A percentile compares a stretch with the other conserved stretches of the same genome.
These are phyloP conservation scores for Lasaia peninsularis DNA, from an alignment of 1,140 invertebrate species.

Conservation along the genomic window DNA sequence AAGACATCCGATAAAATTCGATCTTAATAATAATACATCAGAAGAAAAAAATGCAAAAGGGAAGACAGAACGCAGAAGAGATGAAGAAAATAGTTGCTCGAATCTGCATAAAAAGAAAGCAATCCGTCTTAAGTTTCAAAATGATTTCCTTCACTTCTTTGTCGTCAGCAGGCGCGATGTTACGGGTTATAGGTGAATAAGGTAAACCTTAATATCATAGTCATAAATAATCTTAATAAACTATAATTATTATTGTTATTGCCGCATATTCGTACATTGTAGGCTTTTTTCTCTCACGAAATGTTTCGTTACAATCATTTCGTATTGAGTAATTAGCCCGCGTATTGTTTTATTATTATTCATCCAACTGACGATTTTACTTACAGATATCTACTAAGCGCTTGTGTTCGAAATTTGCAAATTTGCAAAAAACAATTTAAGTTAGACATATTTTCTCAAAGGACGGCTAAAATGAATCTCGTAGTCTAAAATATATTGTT, in stretches of 20 bases:
- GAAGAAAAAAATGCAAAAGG: not conserved
- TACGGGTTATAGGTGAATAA: not conserved
- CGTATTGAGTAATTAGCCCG: conserved; percentile 33
- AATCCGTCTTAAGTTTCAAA: too few relatives aligned
- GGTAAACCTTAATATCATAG: not conserved
- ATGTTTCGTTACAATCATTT: conserved; percentile 37
- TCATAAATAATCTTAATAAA: not conserved
- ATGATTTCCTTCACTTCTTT: too few relatives aligned
- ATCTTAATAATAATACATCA: not conserved
- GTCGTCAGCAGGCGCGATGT: too few relatives aligned
- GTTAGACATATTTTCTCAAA: too few relatives aligned
- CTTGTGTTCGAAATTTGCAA: not conserved
- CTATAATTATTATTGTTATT: conserved; percentile 36
- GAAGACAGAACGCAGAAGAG: not conserved
- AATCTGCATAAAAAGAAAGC: too few relatives aligned
- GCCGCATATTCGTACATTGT: conserved; percentile 35
- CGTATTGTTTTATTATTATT: not conserved
- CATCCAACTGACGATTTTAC: too few relatives aligned
- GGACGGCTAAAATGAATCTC: too few relatives aligned
- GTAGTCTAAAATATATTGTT: too few relatives aligned
- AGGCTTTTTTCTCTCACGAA: conserved; percentile 46
- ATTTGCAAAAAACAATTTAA: too few relatives aligned
- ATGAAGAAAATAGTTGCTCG: not conserved
- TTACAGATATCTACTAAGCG: too few relatives aligned
- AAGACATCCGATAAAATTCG: conserved; percentile 6